phyloP scores from a whole-genome alignment of 2,888 invertebrate genomes.

The Pseudanteris insignis region DNA sequence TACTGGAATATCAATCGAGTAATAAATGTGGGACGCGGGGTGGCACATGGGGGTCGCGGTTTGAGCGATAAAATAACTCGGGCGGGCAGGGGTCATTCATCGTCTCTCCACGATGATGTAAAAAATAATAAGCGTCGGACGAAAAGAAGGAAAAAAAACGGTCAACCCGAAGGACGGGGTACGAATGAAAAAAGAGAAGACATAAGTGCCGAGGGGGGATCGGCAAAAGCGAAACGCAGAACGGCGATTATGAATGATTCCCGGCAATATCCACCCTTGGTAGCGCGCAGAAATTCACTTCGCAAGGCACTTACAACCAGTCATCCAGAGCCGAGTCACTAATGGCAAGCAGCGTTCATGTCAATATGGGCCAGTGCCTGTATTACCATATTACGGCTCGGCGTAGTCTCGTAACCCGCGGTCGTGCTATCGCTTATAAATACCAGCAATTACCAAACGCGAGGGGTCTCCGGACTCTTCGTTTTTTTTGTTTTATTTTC shows the following conservation, averaged over 20 bases:
- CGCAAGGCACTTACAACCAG: constrained; percentile 66
- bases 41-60: constrained; percentile 18
- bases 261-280: constrained; percentile 64
- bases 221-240: constrained; percentile 37
- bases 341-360: constrained; percentile 66
- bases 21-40: constrained; percentile 13
- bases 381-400: constrained; percentile 65
- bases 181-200: constrained; percentile 17
- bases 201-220: constrained; percentile 27
- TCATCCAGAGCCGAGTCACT: constrained; percentile 60
- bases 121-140: constrained; percentile 15
- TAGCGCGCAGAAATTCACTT: constrained; percentile 63
- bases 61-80: constrained; percentile 31
- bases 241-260: constrained; percentile 66
- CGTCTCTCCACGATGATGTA: constrained; percentile 30
- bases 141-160: too few relatives aligned
- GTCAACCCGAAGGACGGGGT: constrained; percentile 4
- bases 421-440: constrained; percentile 64
- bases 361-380: constrained; percentile 67
- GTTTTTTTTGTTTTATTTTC: constrained; percentile 35
- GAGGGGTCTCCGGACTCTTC: constrained; percentile 44
- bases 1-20: too few relatives aligned
- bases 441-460: constrained; percentile 64
- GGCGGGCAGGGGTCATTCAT: constrained; percentile 11
- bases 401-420: constrained; percentile 49